Conservation (phyloP, 1,140 invertebrate species). For the Cotesia typhae region DNA sequence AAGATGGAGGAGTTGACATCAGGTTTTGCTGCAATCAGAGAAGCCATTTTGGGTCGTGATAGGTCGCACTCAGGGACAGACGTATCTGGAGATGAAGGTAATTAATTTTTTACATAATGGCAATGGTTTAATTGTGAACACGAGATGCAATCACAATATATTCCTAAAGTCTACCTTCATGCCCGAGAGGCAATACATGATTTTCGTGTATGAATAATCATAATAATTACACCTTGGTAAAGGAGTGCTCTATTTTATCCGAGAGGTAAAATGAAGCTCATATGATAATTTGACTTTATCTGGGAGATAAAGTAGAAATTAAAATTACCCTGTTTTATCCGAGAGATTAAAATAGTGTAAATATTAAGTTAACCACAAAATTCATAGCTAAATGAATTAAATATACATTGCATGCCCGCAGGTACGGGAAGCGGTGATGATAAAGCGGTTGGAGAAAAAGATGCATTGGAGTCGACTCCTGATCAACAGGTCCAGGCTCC, state of each 20-base stretch:
- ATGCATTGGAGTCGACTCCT: too few species aligned
- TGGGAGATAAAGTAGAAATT: not conserved
- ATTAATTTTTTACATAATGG: not conserved
- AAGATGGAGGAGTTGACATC: not conserved
- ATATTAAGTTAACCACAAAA: conserved; percentile 7
- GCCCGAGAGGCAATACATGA: not conserved
- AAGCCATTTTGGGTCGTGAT: not conserved
- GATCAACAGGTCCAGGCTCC: not conserved
- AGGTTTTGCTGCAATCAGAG: not conserved
- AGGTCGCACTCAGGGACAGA: not conserved
- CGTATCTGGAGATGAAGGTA: not conserved
- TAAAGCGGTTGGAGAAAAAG: too few species aligned
- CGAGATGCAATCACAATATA: conserved; percentile 15
- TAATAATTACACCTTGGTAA: not conserved
- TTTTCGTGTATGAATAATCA: not conserved
- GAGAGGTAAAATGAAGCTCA: not conserved
- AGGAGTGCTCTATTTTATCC: not conserved
- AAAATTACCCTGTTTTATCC: not conserved
- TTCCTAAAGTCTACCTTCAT: not conserved
- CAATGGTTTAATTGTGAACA: not conserved
- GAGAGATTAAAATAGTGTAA: not conserved
- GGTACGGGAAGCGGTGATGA: conserved; percentile 1
- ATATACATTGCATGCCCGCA: not conserved
- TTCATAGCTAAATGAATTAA: not conserved
- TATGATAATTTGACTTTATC: not conserved